These are phyloP conservation scores for Drosophila quinaria DNA, from an alignment of 2,888 invertebrate species.

Conservation along the genomic window DNA sequence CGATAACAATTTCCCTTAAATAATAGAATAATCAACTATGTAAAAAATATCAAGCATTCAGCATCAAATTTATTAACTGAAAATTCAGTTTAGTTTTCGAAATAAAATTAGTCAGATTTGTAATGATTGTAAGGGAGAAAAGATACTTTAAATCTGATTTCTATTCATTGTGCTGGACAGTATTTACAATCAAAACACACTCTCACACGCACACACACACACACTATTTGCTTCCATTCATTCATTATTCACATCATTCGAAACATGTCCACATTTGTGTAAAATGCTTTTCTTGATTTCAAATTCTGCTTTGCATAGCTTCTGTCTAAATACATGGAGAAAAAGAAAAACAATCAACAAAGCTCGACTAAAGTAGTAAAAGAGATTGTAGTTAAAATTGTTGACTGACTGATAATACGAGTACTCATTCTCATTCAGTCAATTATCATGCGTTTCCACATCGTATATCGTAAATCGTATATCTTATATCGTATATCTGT, in stretches of 20 bases:
- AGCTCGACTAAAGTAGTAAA: background rate
- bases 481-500: conserved; percentile 9
- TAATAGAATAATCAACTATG: background rate
- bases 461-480: conserved; percentile 11
- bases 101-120: background rate
- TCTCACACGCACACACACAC: background rate
- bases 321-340: background rate
- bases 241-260: conserved; percentile 32
- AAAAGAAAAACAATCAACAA: conserved; percentile 15
- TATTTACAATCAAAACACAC: background rate
- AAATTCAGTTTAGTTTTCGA: background rate
- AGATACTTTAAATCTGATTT: background rate
- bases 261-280: conserved; percentile 30
- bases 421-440: conserved; percentile 27
- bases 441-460: conserved; percentile 31
- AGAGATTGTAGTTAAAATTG: conserved; percentile 2
- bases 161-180: conserved; percentile 1
- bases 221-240: conserved; percentile 8
- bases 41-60: background rate
- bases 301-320: conserved; percentile 31
- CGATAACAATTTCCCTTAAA: background rate
- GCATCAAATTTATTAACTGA: background rate
- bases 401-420: conserved; percentile 8
- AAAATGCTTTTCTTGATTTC: conserved; percentile 51
- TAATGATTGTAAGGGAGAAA: background rate